Base-by-base conservation (phyloP, 2,113 vertebrate genomes). In the Thinocorus orbignyianus region DNA sequence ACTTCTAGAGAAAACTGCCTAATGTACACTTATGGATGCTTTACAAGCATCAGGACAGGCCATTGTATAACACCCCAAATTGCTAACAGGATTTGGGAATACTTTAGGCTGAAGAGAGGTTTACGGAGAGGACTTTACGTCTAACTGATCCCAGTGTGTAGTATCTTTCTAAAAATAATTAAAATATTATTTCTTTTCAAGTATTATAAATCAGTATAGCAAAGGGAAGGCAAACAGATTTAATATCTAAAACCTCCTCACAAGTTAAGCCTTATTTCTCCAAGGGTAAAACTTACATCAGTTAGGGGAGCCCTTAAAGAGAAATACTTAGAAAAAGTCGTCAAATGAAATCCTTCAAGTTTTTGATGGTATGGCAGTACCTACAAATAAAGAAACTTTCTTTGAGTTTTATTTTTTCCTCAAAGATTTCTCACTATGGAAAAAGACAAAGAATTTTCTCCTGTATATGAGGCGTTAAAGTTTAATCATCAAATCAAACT, bases 271-370 rank as follows among this genome's bases (percentile, higher is more conserved):
- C 17, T 72, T 55, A 46, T 62, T 86, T 88, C n/a, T 90, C 17
- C 23, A 58, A 49, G 26, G 5, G 17, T 49, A 89, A 94, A 88
- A 72, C 1, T 76, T 26, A 48, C 8, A 6, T n/a, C 26, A 48
- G 10, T 51, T 73, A 48, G 0, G 3, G 48, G 17, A 85, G 5
- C 3, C 4, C 3, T 61, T 46, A 23, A 28, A 0, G 1, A 76
- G 15, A 81, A 92, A 92, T 81, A 77, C 7, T 48, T 78, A 79
- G 20, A 70, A 85, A 87, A 80, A 73, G 6, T 17, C 70, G 26
- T 37, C 81, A 81, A 57, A 79, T 76, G 1, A 74, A 71, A 76
- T 42, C 19, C 35, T 66, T 66, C 4, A 35, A 22, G 2, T 31
- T 66, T 86, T 69, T 83, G 33, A 42, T 48, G 7, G 5, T 31